These are phyloP conservation scores for Incurvaria masculella DNA, from an alignment of 2,888 invertebrate species.

Conservation along the genomic window DNA sequence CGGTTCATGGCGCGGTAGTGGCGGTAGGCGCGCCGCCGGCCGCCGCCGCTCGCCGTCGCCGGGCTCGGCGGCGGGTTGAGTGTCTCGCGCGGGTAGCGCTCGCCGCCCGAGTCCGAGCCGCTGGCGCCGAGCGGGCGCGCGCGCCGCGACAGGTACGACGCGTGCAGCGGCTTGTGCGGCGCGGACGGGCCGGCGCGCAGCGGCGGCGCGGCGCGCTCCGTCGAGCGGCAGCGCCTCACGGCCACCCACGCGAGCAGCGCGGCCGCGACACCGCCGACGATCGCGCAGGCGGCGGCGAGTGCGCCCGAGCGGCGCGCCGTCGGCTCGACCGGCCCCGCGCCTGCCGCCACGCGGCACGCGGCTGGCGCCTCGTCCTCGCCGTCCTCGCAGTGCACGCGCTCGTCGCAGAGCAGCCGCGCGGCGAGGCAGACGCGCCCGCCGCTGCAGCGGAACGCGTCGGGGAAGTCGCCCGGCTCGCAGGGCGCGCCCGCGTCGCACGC, in stretches of 20 bases:
- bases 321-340: constrained; percentile 26
- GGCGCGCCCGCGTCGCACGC: constrained; percentile 55
- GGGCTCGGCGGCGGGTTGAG: constrained; percentile 91
- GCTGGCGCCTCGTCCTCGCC: constrained; percentile 73
- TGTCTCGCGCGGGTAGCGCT: constrained; percentile 78
- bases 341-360: constrained; percentile 46
- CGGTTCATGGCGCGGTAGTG: constrained; percentile 75
- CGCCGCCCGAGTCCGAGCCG: constrained; percentile 65
- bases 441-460: constrained; percentile 48
- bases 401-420: constrained; percentile 67
- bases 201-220: background rate
- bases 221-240: background rate
- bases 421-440: constrained; percentile 71
- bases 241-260: constrained; percentile 12
- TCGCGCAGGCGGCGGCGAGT: constrained; percentile 41
- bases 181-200: constrained; percentile 12
- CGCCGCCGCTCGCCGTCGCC: constrained; percentile 63
- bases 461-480: constrained; percentile 37
- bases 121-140: constrained; percentile 23
- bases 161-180: background rate
- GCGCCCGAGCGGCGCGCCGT: constrained; percentile 16
- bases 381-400: constrained; percentile 74
- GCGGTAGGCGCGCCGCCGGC: constrained; percentile 67
- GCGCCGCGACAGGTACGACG: constrained; percentile 14
- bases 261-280: constrained; percentile 45